Evolutionary conservation across 2,113 vertebrate species (phyloP), one percentile per base, ranked within the genome.

Genomic region (Sorex araneus): DNA sequence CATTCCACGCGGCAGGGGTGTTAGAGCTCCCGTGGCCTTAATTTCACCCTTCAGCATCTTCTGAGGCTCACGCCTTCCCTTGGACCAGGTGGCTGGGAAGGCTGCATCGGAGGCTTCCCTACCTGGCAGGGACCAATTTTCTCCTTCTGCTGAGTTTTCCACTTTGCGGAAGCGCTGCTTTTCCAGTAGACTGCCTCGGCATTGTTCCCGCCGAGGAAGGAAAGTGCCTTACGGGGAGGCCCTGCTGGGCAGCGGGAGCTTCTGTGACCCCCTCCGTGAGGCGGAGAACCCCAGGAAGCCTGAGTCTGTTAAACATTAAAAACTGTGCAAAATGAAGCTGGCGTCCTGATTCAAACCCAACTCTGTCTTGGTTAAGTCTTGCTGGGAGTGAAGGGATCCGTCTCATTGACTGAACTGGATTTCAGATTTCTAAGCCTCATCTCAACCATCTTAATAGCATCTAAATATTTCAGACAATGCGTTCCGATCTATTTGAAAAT

Each of bases 31-130:
- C 0, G 87, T 60, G 84, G 23, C 45, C 57, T 92, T 85, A 64
- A 95, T 94, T 95, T 93, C 87, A 94, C 74, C 94, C 92, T 87
- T 92, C 93, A 91, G 40, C 81, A 64, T 95, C 70, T 96, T 34
- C 25, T 45, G 84, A 84, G 34, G 81, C 45, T 80, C 54, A 88
- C 86, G 67, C 34, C 60, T 50, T 69, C 16, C 12, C 94, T 95
- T 91, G 75, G 81, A 79, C 16, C 71, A 85, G 89, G 87, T 45
- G 28, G 60, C 60, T 80, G 28, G 84, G 87, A 87, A 91, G 47
- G 19, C 18, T 57, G 21, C 74, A 0, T 74, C 54, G 34, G 81
- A 87, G 78, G 71, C 32, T 93, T 87, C 94, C 81, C 57, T 84
- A 67, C 15, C n/a, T 77, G 73, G 87, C 95, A 78, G 66, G 45